Evolutionary conservation across 2,888 invertebrate genomes (phyloP), one percentile per base, ranked within the genome.

Genomic region (Dinocampus coccinellae): DNA sequence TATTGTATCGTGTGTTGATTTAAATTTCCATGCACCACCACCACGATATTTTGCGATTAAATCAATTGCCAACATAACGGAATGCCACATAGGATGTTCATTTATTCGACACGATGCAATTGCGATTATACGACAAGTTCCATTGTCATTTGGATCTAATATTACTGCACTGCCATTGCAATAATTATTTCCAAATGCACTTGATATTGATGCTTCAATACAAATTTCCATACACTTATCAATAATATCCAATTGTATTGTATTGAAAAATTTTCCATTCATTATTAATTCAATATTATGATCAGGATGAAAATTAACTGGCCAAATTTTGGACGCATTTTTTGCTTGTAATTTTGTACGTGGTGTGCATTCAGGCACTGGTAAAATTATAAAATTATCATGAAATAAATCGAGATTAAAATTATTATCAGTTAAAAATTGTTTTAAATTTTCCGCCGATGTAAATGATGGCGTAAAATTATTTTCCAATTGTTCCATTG

Each of bases 61-160:
- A 87, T 97, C 97, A 69, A 97, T 90, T 10, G 93, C 94, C 39
- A 95, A 88, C 95, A 98, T 97, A 0, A 92, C 89, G 3, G 95
- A 92, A 88, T 98, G 98, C 84, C 93, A 92, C 60, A 94, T 87
- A 0, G 95, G 95, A 88, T 94, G 93, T 1, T 89, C 81, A 36
- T 89, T 84, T 68, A 89, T 86, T 75, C 89, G 88, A 79, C 92
- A 91, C 64, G 90, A 91, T 0, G 92, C 91, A 9, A 94, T 88
- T 0, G 95, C 92, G 0, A 97, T 91, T 6, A 93, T 87, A 4
- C 91, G 90, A 16, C 91, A 88, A 2, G 68, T 60, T 2, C 61
- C 66, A 0, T 85, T 85, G 10, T 88, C 86, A 4, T 88, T 85
- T 0, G 97, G 95, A 89, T 97, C 95, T 0, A 95, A 92, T 16